phyloP scores from a whole-genome alignment of 2,113 vertebrate genomes.

The Calonectris borealis region DNA sequence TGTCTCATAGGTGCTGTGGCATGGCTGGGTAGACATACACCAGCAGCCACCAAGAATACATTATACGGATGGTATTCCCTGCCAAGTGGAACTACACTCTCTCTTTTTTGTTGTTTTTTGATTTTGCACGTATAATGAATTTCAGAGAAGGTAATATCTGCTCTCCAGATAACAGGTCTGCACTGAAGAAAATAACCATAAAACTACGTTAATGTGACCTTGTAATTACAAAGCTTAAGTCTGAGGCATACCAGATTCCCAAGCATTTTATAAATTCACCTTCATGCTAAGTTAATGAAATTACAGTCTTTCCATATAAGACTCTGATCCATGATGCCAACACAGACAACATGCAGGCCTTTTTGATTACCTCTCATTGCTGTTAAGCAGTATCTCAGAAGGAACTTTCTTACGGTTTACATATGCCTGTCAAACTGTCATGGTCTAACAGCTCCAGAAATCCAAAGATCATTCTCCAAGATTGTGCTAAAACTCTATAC shows the following conservation, averaged over 20 bases:
- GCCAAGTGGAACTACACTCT: not conserved
- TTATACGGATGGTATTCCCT: not conserved
- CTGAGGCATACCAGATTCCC: not conserved
- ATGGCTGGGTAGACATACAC: not conserved
- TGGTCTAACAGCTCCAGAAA: not conserved
- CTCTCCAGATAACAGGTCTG: not conserved
- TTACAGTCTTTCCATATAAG: not conserved
- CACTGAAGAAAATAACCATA: not conserved
- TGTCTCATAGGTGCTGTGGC: not conserved
- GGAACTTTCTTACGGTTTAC: not conserved
- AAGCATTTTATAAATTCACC: not conserved
- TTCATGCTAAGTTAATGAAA: not conserved
- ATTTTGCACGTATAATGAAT: not conserved
- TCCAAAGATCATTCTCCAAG: not conserved
- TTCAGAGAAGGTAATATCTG: not conserved
- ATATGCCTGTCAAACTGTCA: not conserved
- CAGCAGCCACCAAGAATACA: not conserved
- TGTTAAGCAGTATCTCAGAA: not conserved
- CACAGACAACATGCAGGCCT: not conserved
- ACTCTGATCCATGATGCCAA: not conserved
- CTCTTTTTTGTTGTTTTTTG: not conserved
- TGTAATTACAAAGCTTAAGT: not conserved
- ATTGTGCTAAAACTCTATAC: not conserved
- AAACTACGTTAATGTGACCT: not conserved
- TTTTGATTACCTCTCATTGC: not conserved